A percentile compares a stretch with the other conserved stretches of the same genome.
Evolutionary conservation across 2,797 vertebrate genomes (phyloP).

Genomic region (Ctenopoma kingsleyae): DNA sequence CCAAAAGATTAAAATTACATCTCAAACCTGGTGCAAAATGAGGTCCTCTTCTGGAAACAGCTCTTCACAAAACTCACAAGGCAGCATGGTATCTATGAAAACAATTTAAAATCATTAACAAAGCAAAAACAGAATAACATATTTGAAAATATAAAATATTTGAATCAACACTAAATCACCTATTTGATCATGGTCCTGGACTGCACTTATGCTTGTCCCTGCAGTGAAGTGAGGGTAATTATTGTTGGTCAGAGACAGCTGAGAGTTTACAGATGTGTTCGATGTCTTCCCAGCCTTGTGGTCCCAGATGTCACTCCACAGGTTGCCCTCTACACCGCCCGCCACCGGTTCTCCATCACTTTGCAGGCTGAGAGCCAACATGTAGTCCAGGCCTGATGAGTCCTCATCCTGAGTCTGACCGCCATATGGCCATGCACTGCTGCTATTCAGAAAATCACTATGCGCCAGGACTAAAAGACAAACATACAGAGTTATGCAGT

Average conservation of each 20-base stretch:
- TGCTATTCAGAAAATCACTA: conserved; percentile 61
- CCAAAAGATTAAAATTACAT: background rate
- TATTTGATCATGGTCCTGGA: conserved; percentile 63
- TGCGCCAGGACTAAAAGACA: conserved; percentile 74
- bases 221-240: conserved; percentile 61
- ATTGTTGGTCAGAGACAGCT: conserved; percentile 68
- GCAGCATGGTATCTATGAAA: conserved; percentile 86
- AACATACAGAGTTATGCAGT: background rate
- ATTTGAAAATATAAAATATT: background rate
- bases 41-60: conserved; percentile 95
- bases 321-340: conserved; percentile 76
- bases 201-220: conserved; percentile 43
- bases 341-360: conserved; percentile 79
- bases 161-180: conserved; percentile 45
- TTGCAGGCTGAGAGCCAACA: conserved; percentile 92
- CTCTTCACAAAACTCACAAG: conserved; percentile 98
- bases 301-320: conserved; percentile 85
- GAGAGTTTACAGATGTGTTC: conserved; percentile 43
- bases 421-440: conserved; percentile 58
- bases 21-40: conserved; percentile 94
- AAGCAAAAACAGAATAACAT: background rate
- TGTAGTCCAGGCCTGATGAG: conserved; percentile 88
- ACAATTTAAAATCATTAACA: conserved; percentile 11
- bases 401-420: conserved; percentile 78
- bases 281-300: conserved; percentile 67